A percentile compares a stretch with the other conserved stretches of the same genome.
These are phyloP conservation scores for Sylvia atricapilla DNA, from an alignment of 2,113 vertebrate species.

Conservation along the genomic window DNA sequence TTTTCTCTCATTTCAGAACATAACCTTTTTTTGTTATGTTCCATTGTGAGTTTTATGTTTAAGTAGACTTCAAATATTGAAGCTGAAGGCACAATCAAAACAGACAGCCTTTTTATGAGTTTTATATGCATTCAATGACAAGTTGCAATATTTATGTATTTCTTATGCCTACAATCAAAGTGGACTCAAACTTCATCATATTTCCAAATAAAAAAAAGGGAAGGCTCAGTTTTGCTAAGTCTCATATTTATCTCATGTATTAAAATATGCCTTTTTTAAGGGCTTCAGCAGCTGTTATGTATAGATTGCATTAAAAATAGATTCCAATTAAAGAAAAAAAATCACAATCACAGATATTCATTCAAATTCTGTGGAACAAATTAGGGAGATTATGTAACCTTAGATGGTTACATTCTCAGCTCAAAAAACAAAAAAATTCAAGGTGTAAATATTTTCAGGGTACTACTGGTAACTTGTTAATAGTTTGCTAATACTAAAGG, in stretches of 20 bases:
- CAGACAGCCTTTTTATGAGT: constrained; percentile 1
- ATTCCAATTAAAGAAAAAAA: background rate
- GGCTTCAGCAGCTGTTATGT: background rate
- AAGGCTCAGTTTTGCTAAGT: background rate
- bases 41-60: background rate
- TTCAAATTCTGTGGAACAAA: background rate
- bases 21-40: background rate
- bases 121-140: background rate
- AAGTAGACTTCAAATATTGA: background rate
- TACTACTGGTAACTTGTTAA: background rate
- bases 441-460: background rate
- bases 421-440: background rate
- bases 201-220: background rate
- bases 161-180: background rate
- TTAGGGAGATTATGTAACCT: background rate
- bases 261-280: background rate
- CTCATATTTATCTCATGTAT: background rate
- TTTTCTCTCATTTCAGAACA: background rate
- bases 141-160: background rate
- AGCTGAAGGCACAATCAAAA: background rate
- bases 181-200: background rate
- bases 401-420: background rate
- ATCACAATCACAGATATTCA: background rate
- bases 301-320: background rate
- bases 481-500: background rate